These are phyloP conservation scores for Macrochelys suwanniensis DNA, from an alignment of 2,797 vertebrate species.

Conservation along the genomic window DNA sequence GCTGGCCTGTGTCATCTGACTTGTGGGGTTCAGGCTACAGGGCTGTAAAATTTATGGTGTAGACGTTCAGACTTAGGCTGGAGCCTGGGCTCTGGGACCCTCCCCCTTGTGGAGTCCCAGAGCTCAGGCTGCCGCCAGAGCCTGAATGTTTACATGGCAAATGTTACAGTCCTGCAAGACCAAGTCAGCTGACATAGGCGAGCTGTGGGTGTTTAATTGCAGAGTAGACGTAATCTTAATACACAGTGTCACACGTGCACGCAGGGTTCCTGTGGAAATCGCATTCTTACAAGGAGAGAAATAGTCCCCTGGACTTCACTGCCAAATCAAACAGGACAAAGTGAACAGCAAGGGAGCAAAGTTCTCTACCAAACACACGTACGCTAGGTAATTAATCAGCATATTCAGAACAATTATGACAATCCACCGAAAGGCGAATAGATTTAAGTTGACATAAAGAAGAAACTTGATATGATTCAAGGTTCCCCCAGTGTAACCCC, in stretches of 20 bases:
- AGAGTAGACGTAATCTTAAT: neutral
- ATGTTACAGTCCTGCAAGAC: neutral
- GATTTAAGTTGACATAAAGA: neutral
- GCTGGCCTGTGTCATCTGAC: neutral
- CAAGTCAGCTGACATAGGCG: too few species aligned
- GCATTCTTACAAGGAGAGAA: rapidly evolving
- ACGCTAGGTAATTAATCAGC: neutral
- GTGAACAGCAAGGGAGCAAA: neutral
- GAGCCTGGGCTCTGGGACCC: too few species aligned
- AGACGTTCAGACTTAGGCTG: neutral
- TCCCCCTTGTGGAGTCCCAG: too few species aligned
- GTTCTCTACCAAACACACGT: neutral
- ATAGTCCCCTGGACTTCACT: neutral
- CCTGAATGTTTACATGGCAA: neutral
- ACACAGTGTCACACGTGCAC: neutral
- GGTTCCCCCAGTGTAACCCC: neutral
- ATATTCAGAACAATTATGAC: neutral
- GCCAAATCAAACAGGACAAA: neutral
- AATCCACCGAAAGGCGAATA: neutral
- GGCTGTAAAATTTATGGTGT: neutral
- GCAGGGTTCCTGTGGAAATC: neutral
- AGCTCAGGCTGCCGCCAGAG: neutral
- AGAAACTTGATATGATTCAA: neutral
- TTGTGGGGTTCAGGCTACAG: neutral
- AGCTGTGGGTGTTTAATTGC: neutral